phyloP scores from a whole-genome alignment of 2,888 invertebrate genomes.

The Rugalucina vietnamica region DNA sequence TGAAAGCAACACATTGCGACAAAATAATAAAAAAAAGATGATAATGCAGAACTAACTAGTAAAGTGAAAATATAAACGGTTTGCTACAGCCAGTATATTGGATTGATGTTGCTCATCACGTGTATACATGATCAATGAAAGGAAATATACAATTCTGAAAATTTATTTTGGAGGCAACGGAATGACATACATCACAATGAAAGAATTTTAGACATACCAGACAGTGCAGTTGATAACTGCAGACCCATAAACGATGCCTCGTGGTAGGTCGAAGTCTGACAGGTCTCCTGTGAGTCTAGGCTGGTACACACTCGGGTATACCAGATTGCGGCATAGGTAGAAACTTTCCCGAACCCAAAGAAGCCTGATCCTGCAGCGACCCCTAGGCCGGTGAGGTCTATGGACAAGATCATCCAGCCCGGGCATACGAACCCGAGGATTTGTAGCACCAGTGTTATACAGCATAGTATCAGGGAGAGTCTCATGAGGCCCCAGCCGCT shows the following conservation, averaged over 20 bases:
- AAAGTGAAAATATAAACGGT: no score
- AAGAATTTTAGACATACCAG: slow-evolving; percentile 29
- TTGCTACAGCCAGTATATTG: no score
- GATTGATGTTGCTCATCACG: no score
- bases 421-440: slow-evolving; percentile 41
- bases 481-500: background rate
- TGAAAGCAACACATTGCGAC: no score
- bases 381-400: slow-evolving; percentile 25
- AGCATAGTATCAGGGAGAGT: background rate
- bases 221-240: slow-evolving; percentile 18
- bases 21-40: no score
- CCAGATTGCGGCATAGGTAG: slow-evolving; percentile 38
- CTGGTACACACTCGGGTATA: slow-evolving; percentile 37
- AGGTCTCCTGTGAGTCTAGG: background rate
- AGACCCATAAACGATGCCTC: slow-evolving; percentile 33
- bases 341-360: slow-evolving; percentile 28
- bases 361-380: background rate
- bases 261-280: slow-evolving; percentile 12
- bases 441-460: slow-evolving; percentile 28
- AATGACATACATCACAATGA: no score
- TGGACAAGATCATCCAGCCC: slow-evolving; percentile 39
- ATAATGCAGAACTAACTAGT: no score
- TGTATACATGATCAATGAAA: no score
- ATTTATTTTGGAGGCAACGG: no score
- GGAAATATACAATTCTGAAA: no score